A percentile compares a stretch with the other conserved stretches of the same genome.
Conservation (phyloP, 2,888 invertebrate species). For the Apotomis betuletana region DNA sequence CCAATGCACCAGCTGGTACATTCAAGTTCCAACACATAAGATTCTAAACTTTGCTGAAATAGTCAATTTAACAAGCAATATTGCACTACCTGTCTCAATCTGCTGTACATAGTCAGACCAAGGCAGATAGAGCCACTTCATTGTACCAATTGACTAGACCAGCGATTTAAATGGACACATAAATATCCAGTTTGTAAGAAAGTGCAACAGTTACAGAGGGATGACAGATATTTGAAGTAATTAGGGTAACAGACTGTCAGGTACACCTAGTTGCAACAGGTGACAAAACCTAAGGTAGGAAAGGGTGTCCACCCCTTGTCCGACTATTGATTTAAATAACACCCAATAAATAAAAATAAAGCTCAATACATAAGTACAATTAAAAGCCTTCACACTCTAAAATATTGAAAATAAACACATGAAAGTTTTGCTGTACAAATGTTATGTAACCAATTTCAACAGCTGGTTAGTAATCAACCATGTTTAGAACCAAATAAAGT, state of each 20-base stretch:
- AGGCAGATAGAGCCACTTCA: slow-evolving; percentile 2
- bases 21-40: neutral
- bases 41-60: slow-evolving; percentile 8
- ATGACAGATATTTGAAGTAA: slow-evolving; percentile 36
- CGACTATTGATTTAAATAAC: neutral
- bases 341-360: neutral
- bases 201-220: slow-evolving; percentile 29
- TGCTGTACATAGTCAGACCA: neutral
- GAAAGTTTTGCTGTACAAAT: neutral
- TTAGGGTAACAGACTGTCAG: slow-evolving; percentile 8
- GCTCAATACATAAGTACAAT: neutral
- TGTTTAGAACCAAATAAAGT: slow-evolving; percentile 3
- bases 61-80: slow-evolving; percentile 8
- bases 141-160: slow-evolving; percentile 1
- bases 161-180: slow-evolving; percentile 10
- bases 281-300: slow-evolving; percentile 27
- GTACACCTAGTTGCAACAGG: slow-evolving; percentile 26
- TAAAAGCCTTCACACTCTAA: neutral
- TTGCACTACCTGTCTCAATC: slow-evolving; percentile 1
- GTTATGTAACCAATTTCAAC: slow-evolving; percentile 25
- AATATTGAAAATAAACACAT: neutral
- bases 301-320: slow-evolving; percentile 32
- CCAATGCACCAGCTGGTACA: neutral
- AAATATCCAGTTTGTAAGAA: slow-evolving; percentile 1
- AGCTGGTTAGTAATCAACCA: slow-evolving; percentile 14